Evolutionary conservation across 2,113 vertebrate genomes (phyloP), one percentile per base, ranked within the genome.

Genomic region (Theristicus caerulescens): DNA sequence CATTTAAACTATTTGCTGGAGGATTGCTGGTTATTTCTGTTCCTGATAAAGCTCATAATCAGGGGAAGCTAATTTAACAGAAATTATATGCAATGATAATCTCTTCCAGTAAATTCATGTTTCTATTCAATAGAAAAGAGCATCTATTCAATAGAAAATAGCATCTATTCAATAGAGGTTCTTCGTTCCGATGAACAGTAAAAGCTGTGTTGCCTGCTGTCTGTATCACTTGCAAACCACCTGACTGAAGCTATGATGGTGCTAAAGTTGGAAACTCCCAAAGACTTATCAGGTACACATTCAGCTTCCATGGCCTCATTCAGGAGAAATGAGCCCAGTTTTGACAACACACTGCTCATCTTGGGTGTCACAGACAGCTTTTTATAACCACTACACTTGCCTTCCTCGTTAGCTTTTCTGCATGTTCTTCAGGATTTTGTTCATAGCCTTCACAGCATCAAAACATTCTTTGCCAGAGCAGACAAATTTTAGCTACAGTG

Each of bases 1-100:
- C 78, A 90, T 96, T 95, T 95, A 95, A 93, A 91, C 87, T 95
- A 67, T 95, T 94, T 96, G 78, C 74, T 90, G 47, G 70, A 87
- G n/a, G 66, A 95, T 58, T 93, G 82, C 59, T 78, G 12, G 82
- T 91, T 95, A 93, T 96, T 96, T 91, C 95, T 97, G 93, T 52
- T 91, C 59, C 78, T 78, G 84, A 90, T 74, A 95, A 96, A 82
- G 93, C 55, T 66, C 65, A 86, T 94, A 95, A 95, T 91, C 69
- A 74, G 44, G 16, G 46, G 19, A 19, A 93, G 59, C 18, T 88
- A 97, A 93, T 96, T 91, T 87, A 95, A 93, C 42, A 95, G 49
- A 89, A 97, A 94, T 91, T 80, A 91, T 70, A 77, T 40, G 62
- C n/a, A 77, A 58, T 70, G 73, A 93, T 77, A 87, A 85, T 82